Conservation (phyloP, 2,113 vertebrate species). For the Columbina picui region DNA sequence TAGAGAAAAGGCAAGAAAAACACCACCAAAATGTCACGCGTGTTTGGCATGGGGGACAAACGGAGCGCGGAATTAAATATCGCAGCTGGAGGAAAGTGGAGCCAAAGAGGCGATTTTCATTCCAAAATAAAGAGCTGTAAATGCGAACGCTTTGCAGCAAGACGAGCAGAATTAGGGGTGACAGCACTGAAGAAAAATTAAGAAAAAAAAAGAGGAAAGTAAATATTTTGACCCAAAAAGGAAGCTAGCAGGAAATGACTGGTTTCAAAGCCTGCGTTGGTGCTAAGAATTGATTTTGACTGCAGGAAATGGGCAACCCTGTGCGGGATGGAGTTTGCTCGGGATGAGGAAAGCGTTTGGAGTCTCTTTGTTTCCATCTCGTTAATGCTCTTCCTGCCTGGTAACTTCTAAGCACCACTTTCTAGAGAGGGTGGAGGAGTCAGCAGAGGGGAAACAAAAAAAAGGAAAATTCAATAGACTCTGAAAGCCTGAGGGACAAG, state of each 20-base stretch:
- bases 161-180: background rate
- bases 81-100: background rate
- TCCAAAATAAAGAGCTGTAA: background rate
- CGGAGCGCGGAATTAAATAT: background rate
- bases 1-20: background rate
- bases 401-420: constrained; percentile 24
- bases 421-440: background rate
- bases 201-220: background rate
- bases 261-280: background rate
- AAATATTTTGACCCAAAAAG: background rate
- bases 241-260: background rate
- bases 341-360: background rate
- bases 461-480: constrained; percentile 16
- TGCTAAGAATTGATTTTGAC: constrained; percentile 14
- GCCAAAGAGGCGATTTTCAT: background rate
- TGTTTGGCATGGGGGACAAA: background rate
- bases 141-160: background rate
- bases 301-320: background rate
- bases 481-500: constrained; percentile 5
- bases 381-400: constrained; percentile 24
- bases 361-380: constrained; percentile 11
- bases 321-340: background rate
- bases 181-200: too few relatives aligned
- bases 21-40: accelerated
- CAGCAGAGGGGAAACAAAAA: background rate